Conservation (phyloP, 30 jellyfish, hydroid and myxozoan species). For the Nemopilema nomurai region DNA sequence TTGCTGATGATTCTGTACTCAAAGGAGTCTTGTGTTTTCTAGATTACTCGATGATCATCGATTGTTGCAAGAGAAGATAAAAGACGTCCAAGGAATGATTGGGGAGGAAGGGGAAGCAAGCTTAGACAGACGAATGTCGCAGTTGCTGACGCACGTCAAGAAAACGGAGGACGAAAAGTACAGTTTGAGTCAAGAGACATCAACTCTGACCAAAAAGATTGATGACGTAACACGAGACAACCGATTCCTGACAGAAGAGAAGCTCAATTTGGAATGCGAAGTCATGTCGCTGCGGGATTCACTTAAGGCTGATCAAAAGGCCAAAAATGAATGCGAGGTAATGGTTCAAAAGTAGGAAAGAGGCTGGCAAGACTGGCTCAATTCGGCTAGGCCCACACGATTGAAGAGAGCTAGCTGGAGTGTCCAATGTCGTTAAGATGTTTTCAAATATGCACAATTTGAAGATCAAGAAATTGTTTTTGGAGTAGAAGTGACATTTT, state of each 20-base stretch:
- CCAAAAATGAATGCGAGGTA: constrained; percentile 83
- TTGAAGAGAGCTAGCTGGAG: too few species aligned
- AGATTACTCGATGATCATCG: constrained; percentile 47
- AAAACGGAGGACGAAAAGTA: constrained; percentile 54
- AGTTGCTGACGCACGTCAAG: constrained; percentile 54
- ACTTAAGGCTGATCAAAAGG: constrained; percentile 67
- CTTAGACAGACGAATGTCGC: constrained; percentile 46
- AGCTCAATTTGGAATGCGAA: constrained; percentile 76
- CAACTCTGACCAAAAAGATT: constrained; percentile 43
- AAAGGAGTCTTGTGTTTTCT: too few species aligned
- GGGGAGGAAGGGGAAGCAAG: constrained; percentile 51
- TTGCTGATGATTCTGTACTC: too few species aligned
- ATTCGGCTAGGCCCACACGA: too few species aligned
- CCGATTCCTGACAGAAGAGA: constrained; percentile 74
- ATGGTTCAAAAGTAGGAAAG: neutral
- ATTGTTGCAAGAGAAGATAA: constrained; percentile 54
- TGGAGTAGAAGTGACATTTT: too few species aligned
- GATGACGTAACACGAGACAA: constrained; percentile 77
- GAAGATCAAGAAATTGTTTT: too few species aligned
- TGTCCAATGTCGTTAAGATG: too few species aligned
- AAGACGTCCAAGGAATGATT: constrained; percentile 61
- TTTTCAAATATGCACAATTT: too few species aligned
- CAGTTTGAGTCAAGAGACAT: constrained; percentile 51
- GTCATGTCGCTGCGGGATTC: constrained; percentile 79
- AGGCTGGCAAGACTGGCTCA: too few species aligned